A percentile compares a stretch with the other conserved stretches of the same genome.
Conservation (phyloP, 2,797 vertebrate genomes). For the Pteronotus mesoamericanus region DNA sequence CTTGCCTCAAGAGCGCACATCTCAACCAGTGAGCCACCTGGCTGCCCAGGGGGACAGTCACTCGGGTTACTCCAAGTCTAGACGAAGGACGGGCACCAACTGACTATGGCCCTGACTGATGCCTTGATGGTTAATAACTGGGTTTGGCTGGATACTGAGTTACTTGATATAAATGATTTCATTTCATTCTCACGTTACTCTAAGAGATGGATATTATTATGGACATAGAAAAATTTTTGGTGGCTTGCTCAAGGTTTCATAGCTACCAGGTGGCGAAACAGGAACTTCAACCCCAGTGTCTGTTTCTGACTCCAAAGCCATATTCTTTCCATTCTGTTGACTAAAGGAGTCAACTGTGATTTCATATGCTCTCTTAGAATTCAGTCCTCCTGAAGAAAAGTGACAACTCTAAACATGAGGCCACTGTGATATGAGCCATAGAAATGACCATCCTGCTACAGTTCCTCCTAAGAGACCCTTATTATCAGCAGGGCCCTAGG, state of each 20-base stretch:
- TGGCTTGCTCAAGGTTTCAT: not conserved
- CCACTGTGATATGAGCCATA: not conserved
- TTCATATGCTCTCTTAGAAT: not conserved
- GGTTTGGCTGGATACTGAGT: not conserved
- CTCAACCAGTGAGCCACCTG: not conserved
- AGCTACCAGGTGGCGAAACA: not conserved
- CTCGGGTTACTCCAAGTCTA: not conserved
- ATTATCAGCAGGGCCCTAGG: not conserved
- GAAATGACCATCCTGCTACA: rapidly evolving
- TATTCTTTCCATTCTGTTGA: not conserved
- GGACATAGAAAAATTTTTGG: not conserved
- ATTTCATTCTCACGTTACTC: not conserved
- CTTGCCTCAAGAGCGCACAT: not conserved
- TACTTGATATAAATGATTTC: no score
- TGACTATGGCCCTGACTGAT: no score
- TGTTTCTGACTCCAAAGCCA: not conserved
- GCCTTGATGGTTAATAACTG: not conserved
- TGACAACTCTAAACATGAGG: not conserved
- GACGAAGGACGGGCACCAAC: not conserved
- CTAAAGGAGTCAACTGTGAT: not conserved
- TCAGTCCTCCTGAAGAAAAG: not conserved
- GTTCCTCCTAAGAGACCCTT: not conserved
- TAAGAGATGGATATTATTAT: not conserved
- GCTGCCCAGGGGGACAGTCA: not conserved
- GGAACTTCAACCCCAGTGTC: not conserved